Evolutionary conservation across 1,140 invertebrate genomes (phyloP).

Genomic region (Andricus grossulariae): DNA sequence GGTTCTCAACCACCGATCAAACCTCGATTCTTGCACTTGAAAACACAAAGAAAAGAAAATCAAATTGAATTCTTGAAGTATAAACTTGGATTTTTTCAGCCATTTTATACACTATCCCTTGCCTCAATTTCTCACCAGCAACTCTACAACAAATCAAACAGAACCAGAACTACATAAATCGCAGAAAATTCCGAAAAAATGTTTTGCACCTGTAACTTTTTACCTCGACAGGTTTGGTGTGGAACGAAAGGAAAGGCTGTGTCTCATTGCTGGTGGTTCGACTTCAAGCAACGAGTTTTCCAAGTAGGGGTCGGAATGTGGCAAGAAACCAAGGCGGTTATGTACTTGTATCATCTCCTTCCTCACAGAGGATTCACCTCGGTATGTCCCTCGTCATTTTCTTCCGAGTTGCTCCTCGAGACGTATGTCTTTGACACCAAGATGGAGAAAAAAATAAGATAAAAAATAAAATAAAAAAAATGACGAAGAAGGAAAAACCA

Average conservation of each 20-base stretch:
- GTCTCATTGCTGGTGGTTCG: constrained; percentile 4
- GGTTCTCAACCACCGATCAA: too few relatives aligned
- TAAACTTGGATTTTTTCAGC: too few relatives aligned
- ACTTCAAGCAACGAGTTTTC: constrained; percentile 23
- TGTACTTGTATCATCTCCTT: constrained; percentile 29
- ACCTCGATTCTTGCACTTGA: too few relatives aligned
- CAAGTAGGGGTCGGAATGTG: constrained; percentile 28
- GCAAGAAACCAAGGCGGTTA: constrained; percentile 9
- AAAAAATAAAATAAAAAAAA: constrained; percentile 27
- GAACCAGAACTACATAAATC: neutral
- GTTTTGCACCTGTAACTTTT: constrained; percentile 9
- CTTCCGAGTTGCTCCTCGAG: constrained; percentile 40
- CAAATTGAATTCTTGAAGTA: too few relatives aligned
- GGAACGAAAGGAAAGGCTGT: constrained; percentile 21
- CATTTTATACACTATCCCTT: too few relatives aligned
- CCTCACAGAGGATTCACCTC: constrained; percentile 40
- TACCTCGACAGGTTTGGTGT: constrained; percentile 5
- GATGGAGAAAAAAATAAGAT: constrained; percentile 37
- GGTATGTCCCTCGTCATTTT: constrained; percentile 49
- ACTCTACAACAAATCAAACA: neutral
- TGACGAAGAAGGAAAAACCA: constrained; percentile 37
- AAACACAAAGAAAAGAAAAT: too few relatives aligned
- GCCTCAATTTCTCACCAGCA: too few relatives aligned
- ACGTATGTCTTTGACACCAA: constrained; percentile 41
- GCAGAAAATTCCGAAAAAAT: constrained; percentile 12